phyloP scores from a whole-genome alignment of 2,797 vertebrate species.

The Coregonus ussuriensis region DNA sequence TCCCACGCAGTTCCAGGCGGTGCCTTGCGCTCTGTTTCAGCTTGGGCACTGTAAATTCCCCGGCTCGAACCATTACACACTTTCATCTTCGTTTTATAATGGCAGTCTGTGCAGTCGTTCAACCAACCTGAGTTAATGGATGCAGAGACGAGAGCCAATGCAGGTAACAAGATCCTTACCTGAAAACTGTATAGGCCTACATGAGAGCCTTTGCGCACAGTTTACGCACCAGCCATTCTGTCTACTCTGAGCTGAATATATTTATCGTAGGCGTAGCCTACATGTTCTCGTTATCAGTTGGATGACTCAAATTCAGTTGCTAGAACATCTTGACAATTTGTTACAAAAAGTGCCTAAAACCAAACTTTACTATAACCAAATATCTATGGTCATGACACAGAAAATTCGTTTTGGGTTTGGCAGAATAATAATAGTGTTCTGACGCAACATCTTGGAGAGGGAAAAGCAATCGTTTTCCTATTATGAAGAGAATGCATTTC shows the following conservation, averaged over 20 bases:
- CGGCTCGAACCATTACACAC: slow-evolving; percentile 7
- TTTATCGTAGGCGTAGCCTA: not conserved
- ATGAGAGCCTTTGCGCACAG: not conserved
- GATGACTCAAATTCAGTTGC: not conserved
- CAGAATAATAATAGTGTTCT: not conserved
- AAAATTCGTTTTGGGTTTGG: not conserved
- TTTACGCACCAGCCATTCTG: not conserved
- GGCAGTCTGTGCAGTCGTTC: slow-evolving; percentile 23
- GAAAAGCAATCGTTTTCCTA: not conserved
- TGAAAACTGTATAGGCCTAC: not conserved
- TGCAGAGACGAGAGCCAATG: not conserved
- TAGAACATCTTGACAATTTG: not conserved
- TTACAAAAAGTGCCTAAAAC: not conserved
- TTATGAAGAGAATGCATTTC: not conserved
- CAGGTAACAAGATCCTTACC: slow-evolving; percentile 16
- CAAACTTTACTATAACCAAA: not conserved
- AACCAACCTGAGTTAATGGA: slow-evolving; percentile 14
- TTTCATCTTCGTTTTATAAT: slow-evolving; percentile 36
- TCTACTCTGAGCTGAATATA: not conserved
- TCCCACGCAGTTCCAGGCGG: slow-evolving; percentile 19
- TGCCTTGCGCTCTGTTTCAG: slow-evolving; percentile 14
- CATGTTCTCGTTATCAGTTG: not conserved
- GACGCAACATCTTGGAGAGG: not conserved
- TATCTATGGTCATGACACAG: not conserved
- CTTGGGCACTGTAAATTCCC: slow-evolving; percentile 20